Percentiles rank a stretch among this genome's conserved stretches.
Evolutionary conservation across 2,797 vertebrate species (phyloP).

Genomic region (Sus cebifrons): DNA sequence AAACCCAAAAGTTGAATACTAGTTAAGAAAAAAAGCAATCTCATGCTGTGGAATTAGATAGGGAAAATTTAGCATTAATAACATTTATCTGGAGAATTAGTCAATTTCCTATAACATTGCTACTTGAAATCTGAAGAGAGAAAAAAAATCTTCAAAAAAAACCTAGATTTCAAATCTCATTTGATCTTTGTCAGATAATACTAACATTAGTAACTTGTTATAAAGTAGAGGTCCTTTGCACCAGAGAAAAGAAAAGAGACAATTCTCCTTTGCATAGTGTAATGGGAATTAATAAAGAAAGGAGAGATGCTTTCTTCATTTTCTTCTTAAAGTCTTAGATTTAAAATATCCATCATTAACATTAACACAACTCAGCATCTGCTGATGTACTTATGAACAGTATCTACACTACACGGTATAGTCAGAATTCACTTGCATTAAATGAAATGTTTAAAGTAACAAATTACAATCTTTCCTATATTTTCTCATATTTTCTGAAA

Average conservation of each 20-base stretch:
- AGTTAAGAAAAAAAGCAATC: slow-evolving; percentile 56
- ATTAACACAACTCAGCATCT: not conserved
- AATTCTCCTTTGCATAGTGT: not conserved
- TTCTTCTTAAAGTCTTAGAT: not conserved
- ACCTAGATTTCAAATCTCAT: slow-evolving; percentile 6
- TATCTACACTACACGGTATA: not conserved
- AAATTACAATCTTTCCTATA: not conserved
- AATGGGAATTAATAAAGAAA: not conserved
- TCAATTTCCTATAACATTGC: not conserved
- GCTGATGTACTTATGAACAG: not conserved
- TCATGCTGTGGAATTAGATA: slow-evolving; percentile 58
- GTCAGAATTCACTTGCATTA: slow-evolving; percentile 27
- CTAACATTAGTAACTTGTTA: not conserved
- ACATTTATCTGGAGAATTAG: slow-evolving; percentile 14
- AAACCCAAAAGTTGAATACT: slow-evolving; percentile 46
- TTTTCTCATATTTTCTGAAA: slow-evolving; percentile 41
- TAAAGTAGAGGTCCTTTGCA: not conserved
- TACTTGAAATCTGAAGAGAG: slow-evolving; percentile 34
- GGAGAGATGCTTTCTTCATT: not conserved
- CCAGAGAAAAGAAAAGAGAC: not conserved
- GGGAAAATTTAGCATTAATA: slow-evolving; percentile 44
- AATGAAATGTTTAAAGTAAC: slow-evolving; percentile 40
- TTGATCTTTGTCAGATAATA: not conserved
- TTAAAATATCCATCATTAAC: not conserved
- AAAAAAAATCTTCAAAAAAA: not conserved